Evolutionary conservation across 2,888 invertebrate species (phyloP), one percentile per base, ranked within the genome.

Genomic region (Plebejus melissa): DNA sequence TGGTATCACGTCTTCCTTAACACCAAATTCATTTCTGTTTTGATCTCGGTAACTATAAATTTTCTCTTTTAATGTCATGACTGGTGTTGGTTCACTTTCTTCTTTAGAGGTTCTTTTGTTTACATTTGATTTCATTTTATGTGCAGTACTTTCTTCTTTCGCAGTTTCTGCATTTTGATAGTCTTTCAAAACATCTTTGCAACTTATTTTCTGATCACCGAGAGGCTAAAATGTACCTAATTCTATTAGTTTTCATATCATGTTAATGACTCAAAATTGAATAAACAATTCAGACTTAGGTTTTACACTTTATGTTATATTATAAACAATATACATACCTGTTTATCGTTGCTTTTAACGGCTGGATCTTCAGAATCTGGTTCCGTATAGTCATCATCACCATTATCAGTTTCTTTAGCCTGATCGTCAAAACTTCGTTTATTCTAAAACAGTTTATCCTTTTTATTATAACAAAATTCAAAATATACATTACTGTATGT

Each of bases 1-100:
- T 77, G 84, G 84, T 79, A 86, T 80, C 57, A 82, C 82, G 65
- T 84, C 86, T 75, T 85, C 81, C 77, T 84, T 84, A 76, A 76
- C 60, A n/a, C 32, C 5, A 57, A 38, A 71, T 38, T 32, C 28
- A 65, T 65, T 22, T 16, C 13, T 32, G 6, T 36, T 65, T 65
- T 65, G 65, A 32, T 36, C 65, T 65, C 65, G 65, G 32, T 7
- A 32, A 65, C 13, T 36, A 36, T 32, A 65, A 5, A 65, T 13
- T 65, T 65, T 65, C 32, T 65, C 65, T 32, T 65, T 65, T 65
- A 65, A 36, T 2, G 32, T 65, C 32, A 36, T 13, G 16, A 36
- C 65, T 13, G 65, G 28, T 28, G 28, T 11, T 2, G 28, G 32
- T 36, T 32, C 32, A 32, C 2, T 65, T 32, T 71, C 69, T 16